Evolutionary conservation across 2,888 invertebrate genomes (phyloP).

Genomic region (Epistrophe grossulariae): DNA sequence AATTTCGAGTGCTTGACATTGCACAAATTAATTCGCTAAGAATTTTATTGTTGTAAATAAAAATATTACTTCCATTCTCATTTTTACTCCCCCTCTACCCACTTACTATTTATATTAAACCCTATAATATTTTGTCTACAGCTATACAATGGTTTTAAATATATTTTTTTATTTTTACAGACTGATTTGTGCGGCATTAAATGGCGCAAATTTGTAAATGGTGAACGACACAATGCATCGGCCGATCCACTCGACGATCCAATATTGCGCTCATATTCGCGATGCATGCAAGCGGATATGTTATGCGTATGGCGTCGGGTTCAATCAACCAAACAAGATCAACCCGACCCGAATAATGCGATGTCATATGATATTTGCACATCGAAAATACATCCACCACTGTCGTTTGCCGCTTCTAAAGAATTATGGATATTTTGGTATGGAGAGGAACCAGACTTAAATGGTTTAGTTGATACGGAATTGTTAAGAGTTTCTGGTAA

Average conservation of each 20-base stretch:
- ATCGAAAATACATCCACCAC: slow-evolving; percentile 88
- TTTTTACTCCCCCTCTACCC: background rate
- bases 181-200: slow-evolving; percentile 99
- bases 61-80: background rate
- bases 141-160: background rate
- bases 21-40: background rate
- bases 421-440: slow-evolving; percentile 99
- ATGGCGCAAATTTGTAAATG: slow-evolving; percentile 97
- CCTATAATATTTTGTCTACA: no score
- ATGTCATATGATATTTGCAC: slow-evolving; percentile 84
- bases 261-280: slow-evolving; percentile 94
- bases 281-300: slow-evolving; percentile 96
- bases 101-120: no score
- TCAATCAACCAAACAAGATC: slow-evolving; percentile 86
- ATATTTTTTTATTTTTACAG: slow-evolving; percentile 86
- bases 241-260: slow-evolving; percentile 94
- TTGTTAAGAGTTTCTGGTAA: slow-evolving; percentile 93
- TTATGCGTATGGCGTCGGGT: slow-evolving; percentile 99
- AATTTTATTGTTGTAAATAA: background rate
- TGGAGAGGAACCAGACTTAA: slow-evolving; percentile 97
- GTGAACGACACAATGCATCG: slow-evolving; percentile 86
- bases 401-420: slow-evolving; percentile 94
- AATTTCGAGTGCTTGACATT: background rate
- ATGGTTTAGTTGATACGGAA: slow-evolving; percentile 92
- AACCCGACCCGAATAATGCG: slow-evolving; percentile 84